Evolutionary conservation across 2,797 vertebrate species (phyloP).

Genomic region (Sebastes elongatus): DNA sequence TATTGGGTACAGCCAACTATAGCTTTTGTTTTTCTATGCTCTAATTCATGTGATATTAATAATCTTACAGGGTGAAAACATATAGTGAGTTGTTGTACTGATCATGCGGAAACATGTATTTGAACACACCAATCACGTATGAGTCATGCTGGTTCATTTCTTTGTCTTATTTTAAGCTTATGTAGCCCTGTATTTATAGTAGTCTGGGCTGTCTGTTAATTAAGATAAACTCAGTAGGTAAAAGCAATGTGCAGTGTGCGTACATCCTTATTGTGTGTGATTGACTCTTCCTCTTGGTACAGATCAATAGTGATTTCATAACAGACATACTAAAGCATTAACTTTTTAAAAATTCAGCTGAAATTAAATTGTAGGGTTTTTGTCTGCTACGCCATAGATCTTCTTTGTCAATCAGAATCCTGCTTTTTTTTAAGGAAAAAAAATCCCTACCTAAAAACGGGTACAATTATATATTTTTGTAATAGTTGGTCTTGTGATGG

Average conservation of each 20-base stretch:
- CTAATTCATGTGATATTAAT: neutral
- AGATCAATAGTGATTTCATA: conserved; percentile 22
- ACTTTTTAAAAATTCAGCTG: neutral
- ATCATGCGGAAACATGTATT: neutral
- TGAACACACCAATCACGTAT: neutral
- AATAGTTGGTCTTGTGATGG: neutral
- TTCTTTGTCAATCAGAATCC: neutral
- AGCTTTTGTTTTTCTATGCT: neutral
- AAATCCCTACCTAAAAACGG: neutral
- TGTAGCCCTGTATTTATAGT: neutral
- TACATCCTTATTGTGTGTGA: conserved; percentile 3
- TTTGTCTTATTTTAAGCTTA: neutral
- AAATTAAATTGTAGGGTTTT: neutral
- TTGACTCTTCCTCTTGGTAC: neutral
- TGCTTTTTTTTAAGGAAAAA: neutral
- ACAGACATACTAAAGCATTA: neutral
- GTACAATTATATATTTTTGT: too few species aligned
- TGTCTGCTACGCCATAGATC: neutral
- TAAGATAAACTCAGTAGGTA: neutral
- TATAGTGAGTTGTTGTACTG: neutral
- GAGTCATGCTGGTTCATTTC: neutral
- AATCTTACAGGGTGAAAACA: neutral
- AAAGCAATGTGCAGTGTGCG: neutral
- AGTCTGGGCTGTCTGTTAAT: neutral
- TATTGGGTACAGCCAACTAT: neutral